Evolutionary conservation across 2,797 vertebrate genomes (phyloP).

Genomic region (Halcyon leucocephala): DNA sequence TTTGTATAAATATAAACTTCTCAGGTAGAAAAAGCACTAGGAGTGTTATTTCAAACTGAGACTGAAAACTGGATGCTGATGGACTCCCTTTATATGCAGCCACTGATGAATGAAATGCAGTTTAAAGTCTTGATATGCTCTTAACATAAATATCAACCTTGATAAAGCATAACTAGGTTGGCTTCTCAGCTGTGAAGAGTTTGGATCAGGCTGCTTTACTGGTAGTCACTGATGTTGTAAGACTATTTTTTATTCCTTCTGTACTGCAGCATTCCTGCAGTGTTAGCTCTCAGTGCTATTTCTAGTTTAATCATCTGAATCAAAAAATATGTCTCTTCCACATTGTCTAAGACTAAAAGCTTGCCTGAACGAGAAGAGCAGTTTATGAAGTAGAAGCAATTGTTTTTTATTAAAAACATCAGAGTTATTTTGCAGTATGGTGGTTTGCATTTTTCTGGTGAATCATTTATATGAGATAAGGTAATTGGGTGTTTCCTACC

Average conservation of each 20-base stretch:
- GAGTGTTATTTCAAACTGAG: neutral
- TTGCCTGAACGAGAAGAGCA: neutral
- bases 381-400: neutral
- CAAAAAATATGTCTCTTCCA: neutral
- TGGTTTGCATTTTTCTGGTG: conserved; percentile 2
- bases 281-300: neutral
- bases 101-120: neutral
- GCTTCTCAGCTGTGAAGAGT: neutral
- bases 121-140: neutral
- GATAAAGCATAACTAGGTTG: neutral
- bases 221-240: neutral
- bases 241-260: neutral
- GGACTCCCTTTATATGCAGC: neutral
- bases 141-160: conserved; percentile 32
- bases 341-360: neutral
- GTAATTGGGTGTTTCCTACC: neutral
- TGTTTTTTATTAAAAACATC: neutral
- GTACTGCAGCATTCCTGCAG: conserved; percentile 4
- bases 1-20: neutral
- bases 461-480: neutral
- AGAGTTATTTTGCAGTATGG: neutral
- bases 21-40: neutral
- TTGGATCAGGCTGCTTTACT: neutral
- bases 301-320: conserved; percentile 28
- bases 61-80: neutral